These are phyloP conservation scores for Lepeophtheirus nordmannii DNA, from an alignment of 2,888 invertebrate species.

Conservation along the genomic window DNA sequence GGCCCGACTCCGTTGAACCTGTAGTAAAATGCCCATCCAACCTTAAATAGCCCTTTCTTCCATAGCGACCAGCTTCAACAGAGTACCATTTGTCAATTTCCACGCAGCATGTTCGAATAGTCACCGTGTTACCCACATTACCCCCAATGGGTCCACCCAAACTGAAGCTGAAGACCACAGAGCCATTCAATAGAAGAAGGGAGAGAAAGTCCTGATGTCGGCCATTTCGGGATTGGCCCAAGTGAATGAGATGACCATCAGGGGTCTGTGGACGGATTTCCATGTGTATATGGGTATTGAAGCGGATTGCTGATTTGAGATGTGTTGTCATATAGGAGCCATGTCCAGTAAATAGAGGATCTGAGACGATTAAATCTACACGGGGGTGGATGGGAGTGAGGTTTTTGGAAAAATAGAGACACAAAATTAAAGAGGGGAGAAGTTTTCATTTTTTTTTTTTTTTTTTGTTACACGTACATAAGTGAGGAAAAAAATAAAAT, in stretches of 20 bases:
- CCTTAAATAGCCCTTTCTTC: constrained; percentile 10
- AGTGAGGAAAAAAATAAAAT: too few species aligned
- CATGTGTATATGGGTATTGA: constrained; percentile 11
- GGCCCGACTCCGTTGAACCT: not conserved
- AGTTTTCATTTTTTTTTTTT: too few species aligned
- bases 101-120: constrained; percentile 8
- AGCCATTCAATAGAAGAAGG: constrained; percentile 12
- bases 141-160: constrained; percentile 12
- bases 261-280: constrained; percentile 12
- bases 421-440: too few species aligned
- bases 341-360: constrained; percentile 15
- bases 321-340: not conserved
- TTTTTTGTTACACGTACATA: too few species aligned
- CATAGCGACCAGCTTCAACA: constrained; percentile 14
- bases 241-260: constrained; percentile 12
- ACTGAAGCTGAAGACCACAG: constrained; percentile 13
- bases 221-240: constrained; percentile 11
- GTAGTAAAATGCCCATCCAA: constrained; percentile 3
- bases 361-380: constrained; percentile 19
- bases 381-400: not conserved
- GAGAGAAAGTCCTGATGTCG: constrained; percentile 14
- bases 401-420: too few species aligned
- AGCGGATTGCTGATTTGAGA: not conserved
- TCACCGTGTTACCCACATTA: not conserved
- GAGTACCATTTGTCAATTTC: not conserved